Base-by-base conservation (phyloP, 2,888 invertebrate genomes). In the Drosophila bunnanda region DNA sequence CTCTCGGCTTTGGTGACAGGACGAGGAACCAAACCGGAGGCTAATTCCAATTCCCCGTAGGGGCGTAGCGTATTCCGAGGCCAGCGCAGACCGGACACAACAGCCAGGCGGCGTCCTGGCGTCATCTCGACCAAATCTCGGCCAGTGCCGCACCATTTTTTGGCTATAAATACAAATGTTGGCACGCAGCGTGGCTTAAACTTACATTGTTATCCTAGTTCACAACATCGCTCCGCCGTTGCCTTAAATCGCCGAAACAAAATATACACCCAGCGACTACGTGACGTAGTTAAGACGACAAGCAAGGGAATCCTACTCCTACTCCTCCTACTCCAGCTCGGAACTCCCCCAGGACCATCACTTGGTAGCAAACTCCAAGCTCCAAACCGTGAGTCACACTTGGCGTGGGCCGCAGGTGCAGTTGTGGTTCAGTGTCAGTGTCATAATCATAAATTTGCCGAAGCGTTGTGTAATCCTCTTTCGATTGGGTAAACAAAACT, bases 131-230 rank as follows among this genome's bases (percentile, higher is more conserved):
- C 50, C 58, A 88, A 88, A 83, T 89, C 83, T 86, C 89, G 76
- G 78, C 71, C 54, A 65, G 69, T 67, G 72, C 64, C 57, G 80
- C 66, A 52, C 50, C 65, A 61, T 53, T 60, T 41, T 43, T 89
- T 71, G 89, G 78, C 91, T 91, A 91, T 91, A 91, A 91, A 91
- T 91, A 91, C 91, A 86, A 90, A 89, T 79, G 90, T 79, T 80
- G 80, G 82, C 81, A 82, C 87, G 88, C 84, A 83, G 90, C 79
- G 78, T 81, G 77, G 84, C 85, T 90, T 90, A 90, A 90, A 90
- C 77, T 89, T 72, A 82, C 86, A 90, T 80, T 87, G 84, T 90
- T 90, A 90, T 90, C 88, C 89, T 87, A 89, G 91, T 79, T 77
- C 88, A 79, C 80, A 82, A 79, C 82, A 82, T 79, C 90, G 89